A percentile compares a stretch with the other conserved stretches of the same genome.
Evolutionary conservation across 2,797 vertebrate genomes (phyloP).

Genomic region (Gymnopithys bicolor): DNA sequence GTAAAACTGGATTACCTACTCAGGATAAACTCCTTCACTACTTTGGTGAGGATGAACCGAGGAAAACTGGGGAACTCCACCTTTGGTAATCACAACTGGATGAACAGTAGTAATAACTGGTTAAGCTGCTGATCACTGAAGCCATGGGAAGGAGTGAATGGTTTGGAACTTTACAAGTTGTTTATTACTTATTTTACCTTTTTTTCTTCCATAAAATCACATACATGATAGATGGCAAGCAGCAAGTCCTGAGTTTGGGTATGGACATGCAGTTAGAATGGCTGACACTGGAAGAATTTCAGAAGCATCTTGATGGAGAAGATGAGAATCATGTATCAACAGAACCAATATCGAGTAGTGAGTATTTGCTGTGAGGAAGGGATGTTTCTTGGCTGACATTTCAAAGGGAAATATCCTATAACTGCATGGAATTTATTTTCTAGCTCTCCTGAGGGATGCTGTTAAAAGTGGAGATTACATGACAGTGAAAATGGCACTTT

Average conservation of each 20-base stretch:
- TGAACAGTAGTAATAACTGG: neutral
- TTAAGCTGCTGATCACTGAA: neutral
- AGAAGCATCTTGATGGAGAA: slow-evolving; percentile 93
- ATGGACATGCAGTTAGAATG: slow-evolving; percentile 96
- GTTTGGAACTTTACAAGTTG: neutral
- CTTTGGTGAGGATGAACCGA: neutral
- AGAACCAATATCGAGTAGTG: slow-evolving; percentile 85
- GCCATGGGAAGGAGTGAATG: neutral
- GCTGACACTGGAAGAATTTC: slow-evolving; percentile 96
- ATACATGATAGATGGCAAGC: slow-evolving; percentile 69
- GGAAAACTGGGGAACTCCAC: neutral
- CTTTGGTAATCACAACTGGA: neutral
- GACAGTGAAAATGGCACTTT: slow-evolving; percentile 93
- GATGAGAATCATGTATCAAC: slow-evolving; percentile 85
- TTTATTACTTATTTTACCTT: neutral
- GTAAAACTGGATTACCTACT: neutral
- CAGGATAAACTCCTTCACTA: neutral
- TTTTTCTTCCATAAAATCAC: neutral
- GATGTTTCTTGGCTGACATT: neutral
- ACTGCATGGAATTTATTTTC: slow-evolving; percentile 29
- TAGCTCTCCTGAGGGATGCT: slow-evolving; percentile 90
- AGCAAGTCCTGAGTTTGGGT: slow-evolving; percentile 88
- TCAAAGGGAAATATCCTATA: neutral
- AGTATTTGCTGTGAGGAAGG: slow-evolving; percentile 71
- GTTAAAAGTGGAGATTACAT: slow-evolving; percentile 96